phyloP scores from a whole-genome alignment of 1,140 invertebrate genomes.

The Ylistrum balloti region DNA sequence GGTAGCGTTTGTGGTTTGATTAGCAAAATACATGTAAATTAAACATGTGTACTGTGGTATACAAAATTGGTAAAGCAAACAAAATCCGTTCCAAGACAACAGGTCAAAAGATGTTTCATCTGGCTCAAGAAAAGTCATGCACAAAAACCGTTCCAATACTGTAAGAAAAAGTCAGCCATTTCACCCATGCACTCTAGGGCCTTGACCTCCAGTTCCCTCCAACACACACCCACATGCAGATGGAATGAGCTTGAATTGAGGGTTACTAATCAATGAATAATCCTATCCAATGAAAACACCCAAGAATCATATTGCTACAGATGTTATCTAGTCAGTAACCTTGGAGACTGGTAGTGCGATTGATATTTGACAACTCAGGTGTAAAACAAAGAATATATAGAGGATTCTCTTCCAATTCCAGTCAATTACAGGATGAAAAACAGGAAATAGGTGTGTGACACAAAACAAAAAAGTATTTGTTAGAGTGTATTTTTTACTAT shows the following conservation, averaged over 20 bases:
- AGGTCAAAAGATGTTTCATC: constrained; percentile 8
- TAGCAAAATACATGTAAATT: background rate
- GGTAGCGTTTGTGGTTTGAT: constrained; percentile 29
- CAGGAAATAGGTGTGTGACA: background rate
- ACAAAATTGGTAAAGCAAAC: constrained; percentile 25
- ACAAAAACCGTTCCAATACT: constrained; percentile 38
- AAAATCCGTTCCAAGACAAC: background rate
- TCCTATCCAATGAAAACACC: background rate
- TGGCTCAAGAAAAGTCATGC: background rate
- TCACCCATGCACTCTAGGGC: constrained; percentile 31
- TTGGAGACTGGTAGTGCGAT: background rate
- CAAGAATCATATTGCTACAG: background rate
- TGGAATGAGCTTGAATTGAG: background rate
- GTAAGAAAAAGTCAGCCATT: constrained; percentile 9
- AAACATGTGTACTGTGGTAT: background rate
- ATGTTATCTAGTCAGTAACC: background rate
- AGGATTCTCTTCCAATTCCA: background rate
- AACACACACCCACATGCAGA: background rate
- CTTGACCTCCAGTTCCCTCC: background rate
- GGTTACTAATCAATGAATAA: too few relatives aligned
- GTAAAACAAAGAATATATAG: background rate
- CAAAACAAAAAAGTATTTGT: too few relatives aligned
- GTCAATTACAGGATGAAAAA: background rate
- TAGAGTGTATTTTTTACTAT: background rate
- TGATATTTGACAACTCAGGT: too few relatives aligned